Conservation (phyloP, 2,888 invertebrate species). For the Agapostemon virescens region DNA sequence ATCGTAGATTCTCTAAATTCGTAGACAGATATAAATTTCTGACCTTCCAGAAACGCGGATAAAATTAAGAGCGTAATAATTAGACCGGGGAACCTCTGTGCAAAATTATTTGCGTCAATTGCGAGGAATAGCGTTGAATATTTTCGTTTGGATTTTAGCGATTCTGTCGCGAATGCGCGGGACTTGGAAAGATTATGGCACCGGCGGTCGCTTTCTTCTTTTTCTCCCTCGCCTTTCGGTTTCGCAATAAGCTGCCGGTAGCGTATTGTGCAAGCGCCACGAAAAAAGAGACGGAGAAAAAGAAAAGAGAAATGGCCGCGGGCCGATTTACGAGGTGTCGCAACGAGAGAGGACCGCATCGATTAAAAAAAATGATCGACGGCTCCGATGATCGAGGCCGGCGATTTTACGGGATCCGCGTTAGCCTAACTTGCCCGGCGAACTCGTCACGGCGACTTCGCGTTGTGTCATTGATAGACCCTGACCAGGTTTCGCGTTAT, state of each 20-base stretch:
- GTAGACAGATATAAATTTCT: not conserved
- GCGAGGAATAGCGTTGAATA: not conserved
- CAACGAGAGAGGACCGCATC: conserved; percentile 7
- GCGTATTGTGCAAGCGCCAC: conserved; percentile 47
- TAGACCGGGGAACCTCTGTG: too few species aligned
- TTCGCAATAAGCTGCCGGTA: not conserved
- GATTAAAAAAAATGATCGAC: conserved; percentile 16
- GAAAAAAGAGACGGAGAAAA: not conserved
- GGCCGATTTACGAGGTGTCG: conserved; percentile 17
- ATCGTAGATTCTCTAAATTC: not conserved
- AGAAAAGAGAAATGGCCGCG: not conserved
- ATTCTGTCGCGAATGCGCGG: not conserved
- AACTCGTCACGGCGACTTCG: not conserved
- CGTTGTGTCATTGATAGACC: not conserved
- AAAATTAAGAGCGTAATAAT: too few species aligned
- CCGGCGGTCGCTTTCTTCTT: not conserved
- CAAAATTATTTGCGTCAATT: too few species aligned
- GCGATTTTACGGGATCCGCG: not conserved
- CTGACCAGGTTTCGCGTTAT: too few species aligned
- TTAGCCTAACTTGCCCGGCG: conserved; percentile 18
- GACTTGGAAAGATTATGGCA: not conserved
- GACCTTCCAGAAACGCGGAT: not conserved
- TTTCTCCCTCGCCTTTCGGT: not conserved
- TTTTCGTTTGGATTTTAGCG: not conserved
- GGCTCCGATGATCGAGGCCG: not conserved